Evolutionary conservation across 2,888 invertebrate genomes (phyloP).

Genomic region (Ceraclea dissimilis): DNA sequence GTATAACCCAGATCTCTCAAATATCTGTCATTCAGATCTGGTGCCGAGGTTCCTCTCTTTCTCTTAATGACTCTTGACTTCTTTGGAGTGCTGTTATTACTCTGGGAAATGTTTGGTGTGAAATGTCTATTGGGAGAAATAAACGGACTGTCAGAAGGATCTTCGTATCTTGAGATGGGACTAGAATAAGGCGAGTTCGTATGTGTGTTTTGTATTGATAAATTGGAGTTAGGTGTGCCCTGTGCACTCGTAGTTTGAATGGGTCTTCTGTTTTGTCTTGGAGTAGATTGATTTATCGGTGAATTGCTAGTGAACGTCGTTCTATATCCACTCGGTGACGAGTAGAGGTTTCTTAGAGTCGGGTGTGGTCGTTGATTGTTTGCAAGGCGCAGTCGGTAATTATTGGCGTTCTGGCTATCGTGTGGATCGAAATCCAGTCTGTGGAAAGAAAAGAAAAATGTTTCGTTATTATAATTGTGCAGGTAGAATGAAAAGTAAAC

Average conservation of each 20-base stretch:
- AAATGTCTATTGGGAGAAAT: neutral
- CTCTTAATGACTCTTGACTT: neutral
- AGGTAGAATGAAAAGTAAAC: neutral
- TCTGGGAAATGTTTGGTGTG: neutral
- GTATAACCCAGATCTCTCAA: neutral
- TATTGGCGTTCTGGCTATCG: neutral
- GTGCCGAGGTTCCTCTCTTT: slow-evolving; percentile 3
- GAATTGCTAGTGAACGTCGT: neutral
- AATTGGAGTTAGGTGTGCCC: neutral
- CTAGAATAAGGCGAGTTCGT: neutral
- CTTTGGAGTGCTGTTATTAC: neutral
- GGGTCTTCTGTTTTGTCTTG: neutral
- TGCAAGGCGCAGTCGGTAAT: neutral
- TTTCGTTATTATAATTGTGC: neutral
- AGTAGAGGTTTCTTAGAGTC: slow-evolving; percentile 1
- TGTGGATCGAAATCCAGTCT: slow-evolving; percentile 6
- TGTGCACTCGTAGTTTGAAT: neutral
- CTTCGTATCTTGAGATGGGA: neutral
- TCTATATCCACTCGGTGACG: neutral
- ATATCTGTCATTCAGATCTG: slow-evolving; percentile 1
- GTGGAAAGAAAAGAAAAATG: neutral
- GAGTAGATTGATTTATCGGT: neutral
- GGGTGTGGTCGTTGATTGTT: slow-evolving; percentile 2
- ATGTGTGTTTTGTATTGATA: neutral
- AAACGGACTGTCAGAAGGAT: neutral